Percentiles rank a stretch among this genome's conserved stretches.
Conservation (phyloP, 2,888 invertebrate genomes). For the Polyommatus iphigenia region DNA sequence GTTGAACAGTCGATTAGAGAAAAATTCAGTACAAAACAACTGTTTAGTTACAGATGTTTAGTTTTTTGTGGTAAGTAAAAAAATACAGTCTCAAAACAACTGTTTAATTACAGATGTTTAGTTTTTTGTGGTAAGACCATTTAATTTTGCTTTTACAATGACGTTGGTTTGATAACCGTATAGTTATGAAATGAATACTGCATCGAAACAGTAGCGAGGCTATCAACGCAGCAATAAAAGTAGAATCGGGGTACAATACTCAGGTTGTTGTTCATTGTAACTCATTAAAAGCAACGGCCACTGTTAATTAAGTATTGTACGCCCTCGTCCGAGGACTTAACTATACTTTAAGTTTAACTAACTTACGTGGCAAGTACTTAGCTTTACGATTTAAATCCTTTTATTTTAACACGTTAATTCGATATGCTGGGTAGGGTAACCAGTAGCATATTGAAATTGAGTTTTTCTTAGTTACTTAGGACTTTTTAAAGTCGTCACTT, state of each 20-base stretch:
- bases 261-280: constrained; percentile 39
- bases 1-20: too few relatives aligned
- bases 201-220: background rate
- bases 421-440: background rate
- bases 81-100: too few relatives aligned
- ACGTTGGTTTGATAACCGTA: background rate
- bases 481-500: background rate
- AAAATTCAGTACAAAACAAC: too few relatives aligned
- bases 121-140: too few relatives aligned
- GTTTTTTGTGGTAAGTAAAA: too few relatives aligned
- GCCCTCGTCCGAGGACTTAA: constrained; percentile 9
- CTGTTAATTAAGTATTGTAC: constrained; percentile 50
- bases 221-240: background rate
- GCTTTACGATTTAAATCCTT: background rate
- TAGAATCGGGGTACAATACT: background rate
- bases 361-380: background rate
- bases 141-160: too few relatives aligned
- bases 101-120: too few relatives aligned
- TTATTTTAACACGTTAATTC: constrained; percentile 21
- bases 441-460: background rate
- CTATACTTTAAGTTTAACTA: background rate
- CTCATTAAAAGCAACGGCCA: constrained; percentile 41
- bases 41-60: too few relatives aligned
- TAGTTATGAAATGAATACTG: background rate
- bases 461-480: background rate